A percentile compares a stretch with the other conserved stretches of the same genome.
Conservation (phyloP, 2,797 vertebrate species). For the Microctenopoma lineatum region DNA sequence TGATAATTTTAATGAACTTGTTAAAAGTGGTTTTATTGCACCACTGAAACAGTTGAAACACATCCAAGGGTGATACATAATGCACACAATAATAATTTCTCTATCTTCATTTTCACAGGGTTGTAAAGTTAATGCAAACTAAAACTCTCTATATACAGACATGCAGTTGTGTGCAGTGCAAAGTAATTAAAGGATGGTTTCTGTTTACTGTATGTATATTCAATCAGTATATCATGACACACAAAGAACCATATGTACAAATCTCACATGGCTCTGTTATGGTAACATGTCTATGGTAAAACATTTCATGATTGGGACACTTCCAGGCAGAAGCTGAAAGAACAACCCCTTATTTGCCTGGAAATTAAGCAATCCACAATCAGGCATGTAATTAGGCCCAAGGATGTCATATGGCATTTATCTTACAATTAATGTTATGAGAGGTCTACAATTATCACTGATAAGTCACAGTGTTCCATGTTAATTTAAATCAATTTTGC, state of each 20-base stretch:
- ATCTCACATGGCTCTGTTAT: not conserved
- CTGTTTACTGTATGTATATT: not conserved
- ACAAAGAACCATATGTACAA: not conserved
- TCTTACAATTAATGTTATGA: not conserved
- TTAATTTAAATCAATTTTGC: constrained; percentile 12
- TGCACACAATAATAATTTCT: not conserved
- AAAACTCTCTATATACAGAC: not conserved
- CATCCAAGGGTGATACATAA: constrained; percentile 23
- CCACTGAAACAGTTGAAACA: constrained; percentile 13
- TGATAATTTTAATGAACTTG: constrained; percentile 62
- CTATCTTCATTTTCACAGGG: not conserved
- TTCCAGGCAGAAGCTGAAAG: not conserved
- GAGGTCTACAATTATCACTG: constrained; percentile 13
- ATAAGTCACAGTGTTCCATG: constrained; percentile 10
- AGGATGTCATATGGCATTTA: constrained; percentile 10
- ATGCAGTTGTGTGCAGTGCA: not conserved
- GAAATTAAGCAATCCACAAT: constrained; percentile 16
- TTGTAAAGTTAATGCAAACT: constrained; percentile 19
- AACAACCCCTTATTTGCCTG: not conserved
- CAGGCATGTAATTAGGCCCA: constrained; percentile 1
- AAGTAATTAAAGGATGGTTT: not conserved
- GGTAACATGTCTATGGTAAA: not conserved
- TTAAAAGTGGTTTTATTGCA: constrained; percentile 44
- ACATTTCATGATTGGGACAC: not conserved
- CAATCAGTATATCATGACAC: not conserved